Base-by-base conservation (phyloP, 2,888 invertebrate species). In the Lasioglossum pauxillum region DNA sequence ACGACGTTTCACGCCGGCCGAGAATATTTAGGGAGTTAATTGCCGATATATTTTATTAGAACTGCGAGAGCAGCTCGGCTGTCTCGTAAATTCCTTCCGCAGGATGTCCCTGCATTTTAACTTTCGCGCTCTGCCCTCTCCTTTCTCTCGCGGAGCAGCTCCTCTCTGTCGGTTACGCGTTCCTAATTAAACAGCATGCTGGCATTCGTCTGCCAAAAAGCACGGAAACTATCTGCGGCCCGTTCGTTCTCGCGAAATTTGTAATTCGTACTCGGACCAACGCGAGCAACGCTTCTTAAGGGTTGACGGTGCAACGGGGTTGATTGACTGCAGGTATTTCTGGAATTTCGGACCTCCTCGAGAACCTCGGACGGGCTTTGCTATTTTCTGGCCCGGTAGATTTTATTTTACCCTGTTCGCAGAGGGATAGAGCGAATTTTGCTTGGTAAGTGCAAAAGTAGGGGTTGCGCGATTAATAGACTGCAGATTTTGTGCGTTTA, bases 1-100 rank as follows among this genome's bases (percentile, higher is more conserved):
- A 95, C 94, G 89, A 88, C 77, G 92, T 90, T 92, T 92, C 93
- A 67, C 67, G 92, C 93, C 92, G 93, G 23, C 38, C 92, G 94
- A 93, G 95, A 95, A 95, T 95, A 95, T 95, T 95, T 93, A 93
- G 95, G 93, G 93, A 91, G 93, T 94, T 95, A 95, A 95, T 95
- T 95, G 94, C 94, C 92, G 93, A 94, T 94, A 95, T 95, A 95
- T 95, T 95, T 95, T 93, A 94, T 94, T 94, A 93, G 92, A 94
- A 94, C 92, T 92, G 92, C 93, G 86, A 88, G 89, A 90, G 89
- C 90, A 85, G 81, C 88, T 88, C 88, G 91, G 90, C 90, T 90
- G 92, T 92, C 93, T 93, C 94, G 92, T 95, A 94, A 95, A 95
- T 95, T 94, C 93, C 94, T 92, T 93, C 86, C 84, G 80, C 91